Percentiles rank a stretch among this genome's conserved stretches.
These are phyloP conservation scores for Dynastes maya DNA, from an alignment of 2,888 invertebrate species.

Conservation along the genomic window DNA sequence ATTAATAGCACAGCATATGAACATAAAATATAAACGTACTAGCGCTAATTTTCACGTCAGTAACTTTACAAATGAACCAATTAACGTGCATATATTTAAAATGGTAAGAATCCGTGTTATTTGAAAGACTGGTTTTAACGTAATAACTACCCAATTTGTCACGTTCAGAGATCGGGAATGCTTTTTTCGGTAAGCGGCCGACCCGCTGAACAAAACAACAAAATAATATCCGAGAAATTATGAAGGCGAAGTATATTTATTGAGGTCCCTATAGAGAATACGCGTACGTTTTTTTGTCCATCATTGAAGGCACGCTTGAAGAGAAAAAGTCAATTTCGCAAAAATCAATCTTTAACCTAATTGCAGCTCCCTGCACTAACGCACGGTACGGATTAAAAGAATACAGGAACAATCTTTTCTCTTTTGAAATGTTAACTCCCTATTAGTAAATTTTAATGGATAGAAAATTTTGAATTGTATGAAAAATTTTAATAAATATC, in stretches of 20 bases:
- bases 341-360: not conserved
- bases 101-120: not conserved
- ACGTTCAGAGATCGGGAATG: not conserved
- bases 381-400: no score
- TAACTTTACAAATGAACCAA: not conserved
- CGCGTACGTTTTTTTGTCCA: no score
- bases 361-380: no score
- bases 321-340: slow-evolving; percentile 9
- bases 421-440: no score
- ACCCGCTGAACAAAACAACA: not conserved
- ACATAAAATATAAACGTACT: not conserved
- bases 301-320: no score
- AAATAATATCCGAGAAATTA: not conserved
- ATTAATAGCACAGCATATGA: no score
- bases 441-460: no score
- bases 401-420: no score
- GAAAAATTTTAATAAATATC: no score
- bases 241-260: not conserved
- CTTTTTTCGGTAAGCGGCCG: not conserved
- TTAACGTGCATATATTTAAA: not conserved
- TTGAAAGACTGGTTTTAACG: not conserved
- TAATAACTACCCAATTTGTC: not conserved
- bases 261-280: not conserved
- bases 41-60: slow-evolving; percentile 3
- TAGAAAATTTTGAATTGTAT: no score